A percentile compares a stretch with the other conserved stretches of the same genome.
These are phyloP conservation scores for Aleiodes leptofemur DNA, from an alignment of 2,888 invertebrate species.

Conservation along the genomic window DNA sequence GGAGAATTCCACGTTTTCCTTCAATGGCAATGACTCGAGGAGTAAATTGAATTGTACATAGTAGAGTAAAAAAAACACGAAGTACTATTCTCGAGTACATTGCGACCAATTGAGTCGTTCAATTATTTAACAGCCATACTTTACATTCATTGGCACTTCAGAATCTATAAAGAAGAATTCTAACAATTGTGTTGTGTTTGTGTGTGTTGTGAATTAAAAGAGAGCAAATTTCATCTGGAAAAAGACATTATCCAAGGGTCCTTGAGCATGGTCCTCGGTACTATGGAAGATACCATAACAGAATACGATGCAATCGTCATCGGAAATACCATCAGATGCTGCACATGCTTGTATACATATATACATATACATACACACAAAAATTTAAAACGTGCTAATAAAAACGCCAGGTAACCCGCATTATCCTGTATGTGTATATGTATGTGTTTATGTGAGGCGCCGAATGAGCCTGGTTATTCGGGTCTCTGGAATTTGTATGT, in stretches of 20 bases:
- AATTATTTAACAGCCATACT: constrained; percentile 8
- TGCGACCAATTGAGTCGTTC: constrained; percentile 21
- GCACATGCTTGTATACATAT: background rate
- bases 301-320: constrained; percentile 28
- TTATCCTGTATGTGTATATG: constrained; percentile 22
- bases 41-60: too few species aligned
- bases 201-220: constrained; percentile 5
- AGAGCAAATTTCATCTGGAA: background rate
- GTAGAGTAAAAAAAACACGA: too few species aligned
- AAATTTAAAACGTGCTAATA: constrained; percentile 44
- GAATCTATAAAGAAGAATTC: constrained; percentile 16
- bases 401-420: constrained; percentile 45
- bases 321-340: constrained; percentile 31
- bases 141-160: constrained; percentile 25
- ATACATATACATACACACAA: background rate
- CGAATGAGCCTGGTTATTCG: constrained; percentile 37
- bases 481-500: constrained; percentile 45
- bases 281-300: constrained; percentile 42
- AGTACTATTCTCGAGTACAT: constrained; percentile 5
- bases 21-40: too few species aligned
- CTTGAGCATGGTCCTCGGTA: constrained; percentile 42
- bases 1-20: too few species aligned
- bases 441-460: constrained; percentile 37
- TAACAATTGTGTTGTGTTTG: constrained; percentile 1
- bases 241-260: constrained; percentile 29